These are phyloP conservation scores for Rhinichthys klamathensis DNA, from an alignment of 2,113 vertebrate species.

Conservation along the genomic window DNA sequence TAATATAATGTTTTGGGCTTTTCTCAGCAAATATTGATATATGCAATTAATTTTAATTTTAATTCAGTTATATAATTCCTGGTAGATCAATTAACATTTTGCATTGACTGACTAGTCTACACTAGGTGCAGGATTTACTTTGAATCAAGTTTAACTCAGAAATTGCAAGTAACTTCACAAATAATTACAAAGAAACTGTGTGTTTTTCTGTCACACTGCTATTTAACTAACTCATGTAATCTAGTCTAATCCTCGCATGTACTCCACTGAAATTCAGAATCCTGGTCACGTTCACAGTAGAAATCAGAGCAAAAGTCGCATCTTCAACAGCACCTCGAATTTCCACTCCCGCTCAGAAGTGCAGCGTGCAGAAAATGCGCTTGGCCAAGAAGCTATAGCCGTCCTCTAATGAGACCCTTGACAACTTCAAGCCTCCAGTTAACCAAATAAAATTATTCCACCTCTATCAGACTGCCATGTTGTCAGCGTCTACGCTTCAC, in stretches of 20 bases:
- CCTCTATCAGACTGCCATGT: slow-evolving; percentile 65
- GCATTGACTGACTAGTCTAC: neutral
- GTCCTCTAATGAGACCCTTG: slow-evolving; percentile 69
- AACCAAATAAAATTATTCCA: slow-evolving; percentile 63
- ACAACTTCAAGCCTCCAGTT: slow-evolving; percentile 71
- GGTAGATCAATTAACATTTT: neutral
- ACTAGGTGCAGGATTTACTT: neutral
- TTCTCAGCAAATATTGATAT: neutral
- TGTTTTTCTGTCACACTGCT: neutral
- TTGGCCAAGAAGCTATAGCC: slow-evolving; percentile 59
- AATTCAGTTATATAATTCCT: neutral
- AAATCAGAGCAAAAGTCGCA: slow-evolving; percentile 25
- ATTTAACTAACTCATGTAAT: neutral
- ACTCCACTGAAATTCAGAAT: slow-evolving; percentile 4
- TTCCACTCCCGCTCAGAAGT: slow-evolving; percentile 35
- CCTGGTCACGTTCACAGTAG: neutral
- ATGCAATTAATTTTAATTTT: neutral
- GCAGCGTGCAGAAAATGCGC: slow-evolving; percentile 66
- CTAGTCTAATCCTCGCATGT: neutral
- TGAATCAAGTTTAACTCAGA: neutral
- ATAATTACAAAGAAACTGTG: neutral
- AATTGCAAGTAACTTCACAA: neutral
- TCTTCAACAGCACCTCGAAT: slow-evolving; percentile 48
- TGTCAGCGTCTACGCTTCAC: slow-evolving; percentile 65
- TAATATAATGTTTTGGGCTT: neutral